These are phyloP conservation scores for Avahi laniger DNA, from an alignment of 2,797 vertebrate species.

Conservation along the genomic window DNA sequence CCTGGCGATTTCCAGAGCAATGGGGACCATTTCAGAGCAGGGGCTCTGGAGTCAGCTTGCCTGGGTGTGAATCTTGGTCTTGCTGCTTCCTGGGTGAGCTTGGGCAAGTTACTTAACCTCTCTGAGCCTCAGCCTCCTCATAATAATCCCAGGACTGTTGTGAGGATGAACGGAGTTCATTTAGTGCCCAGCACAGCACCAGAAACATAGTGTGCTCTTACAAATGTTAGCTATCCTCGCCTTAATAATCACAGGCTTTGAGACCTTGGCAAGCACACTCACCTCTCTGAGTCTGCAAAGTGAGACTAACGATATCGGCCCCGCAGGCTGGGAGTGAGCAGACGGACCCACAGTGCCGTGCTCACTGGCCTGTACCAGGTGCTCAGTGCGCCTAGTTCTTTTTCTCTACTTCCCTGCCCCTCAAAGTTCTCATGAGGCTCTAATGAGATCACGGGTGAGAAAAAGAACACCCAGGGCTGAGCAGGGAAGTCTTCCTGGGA, in stretches of 20 bases:
- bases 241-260: neutral
- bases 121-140: neutral
- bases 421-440: neutral
- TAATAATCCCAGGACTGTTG: neutral
- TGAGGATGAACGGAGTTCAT: neutral
- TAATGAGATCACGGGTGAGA: neutral
- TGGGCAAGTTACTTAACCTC: neutral
- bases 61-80: neutral
- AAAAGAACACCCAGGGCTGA: neutral
- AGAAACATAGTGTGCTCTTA: accelerated
- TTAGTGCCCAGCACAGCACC: neutral
- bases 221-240: neutral
- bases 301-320: too few species aligned
- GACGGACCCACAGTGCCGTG: neutral
- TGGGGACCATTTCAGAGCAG: neutral
- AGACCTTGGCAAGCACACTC: neutral
- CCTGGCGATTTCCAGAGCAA: neutral
- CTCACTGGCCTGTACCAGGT: neutral
- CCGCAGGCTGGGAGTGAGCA: neutral
- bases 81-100: neutral
- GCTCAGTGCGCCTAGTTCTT: neutral
- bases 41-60: neutral
- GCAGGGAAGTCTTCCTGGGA: neutral
- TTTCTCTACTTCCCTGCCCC: neutral
- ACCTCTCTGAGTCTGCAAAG: neutral